These are phyloP conservation scores for Drosophila jambulina DNA, from an alignment of 1,140 invertebrate species.

Conservation along the genomic window DNA sequence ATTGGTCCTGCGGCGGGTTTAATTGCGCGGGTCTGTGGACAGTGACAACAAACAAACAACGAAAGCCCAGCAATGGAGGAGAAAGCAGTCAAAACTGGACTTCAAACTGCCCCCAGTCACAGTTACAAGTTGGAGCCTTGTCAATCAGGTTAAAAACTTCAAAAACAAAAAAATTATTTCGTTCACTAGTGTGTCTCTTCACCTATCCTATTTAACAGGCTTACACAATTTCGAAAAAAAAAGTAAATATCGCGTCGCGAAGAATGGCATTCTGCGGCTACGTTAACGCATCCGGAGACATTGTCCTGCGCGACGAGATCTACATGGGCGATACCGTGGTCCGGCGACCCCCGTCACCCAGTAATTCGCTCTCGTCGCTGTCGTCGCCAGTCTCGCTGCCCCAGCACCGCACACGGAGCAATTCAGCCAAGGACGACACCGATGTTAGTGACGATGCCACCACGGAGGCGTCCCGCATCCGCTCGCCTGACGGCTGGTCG, in stretches of 20 bases:
- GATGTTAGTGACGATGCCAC: neutral
- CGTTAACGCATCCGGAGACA: conserved; percentile 18
- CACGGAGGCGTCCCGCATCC: neutral
- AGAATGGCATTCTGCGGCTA: conserved; percentile 56
- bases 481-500: conserved; percentile 33
- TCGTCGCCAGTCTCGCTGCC: conserved; percentile 8
- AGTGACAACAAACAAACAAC: conserved; percentile 23
- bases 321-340: conserved; percentile 10
- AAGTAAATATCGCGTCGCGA: neutral
- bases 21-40: conserved; percentile 52
- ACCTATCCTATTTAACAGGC: conserved; percentile 3
- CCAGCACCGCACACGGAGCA: conserved; percentile 1
- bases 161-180: conserved; percentile 15
- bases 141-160: conserved; percentile 8
- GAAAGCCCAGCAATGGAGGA: conserved; percentile 10
- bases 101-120: neutral
- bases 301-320: conserved; percentile 35
- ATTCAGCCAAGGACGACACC: neutral
- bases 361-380: neutral
- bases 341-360: neutral
- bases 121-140: conserved; percentile 19
- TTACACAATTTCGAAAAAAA: conserved; percentile 17
- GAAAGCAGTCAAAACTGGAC: neutral
- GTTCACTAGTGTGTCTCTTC: conserved; percentile 8
- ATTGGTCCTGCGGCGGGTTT: conserved; percentile 59